phyloP scores from a whole-genome alignment of 2,888 invertebrate species.

The Gortyna flavago region DNA sequence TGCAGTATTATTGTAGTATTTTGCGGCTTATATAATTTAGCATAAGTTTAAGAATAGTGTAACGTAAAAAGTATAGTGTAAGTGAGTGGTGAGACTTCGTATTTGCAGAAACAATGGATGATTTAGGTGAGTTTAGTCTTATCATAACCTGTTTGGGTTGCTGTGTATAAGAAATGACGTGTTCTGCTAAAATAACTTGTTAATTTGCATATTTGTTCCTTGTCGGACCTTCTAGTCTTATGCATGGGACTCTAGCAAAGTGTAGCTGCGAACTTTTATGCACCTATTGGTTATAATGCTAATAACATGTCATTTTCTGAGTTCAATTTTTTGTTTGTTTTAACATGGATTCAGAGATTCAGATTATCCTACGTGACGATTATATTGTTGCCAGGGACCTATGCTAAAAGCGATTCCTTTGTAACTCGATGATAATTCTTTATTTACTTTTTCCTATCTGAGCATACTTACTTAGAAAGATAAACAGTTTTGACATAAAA shows the following conservation, averaged over 20 bases:
- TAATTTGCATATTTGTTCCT: conserved; percentile 68
- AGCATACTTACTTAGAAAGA: conserved; percentile 38
- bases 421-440: conserved; percentile 3
- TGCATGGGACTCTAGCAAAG: conserved; percentile 29
- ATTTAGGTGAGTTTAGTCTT: conserved; percentile 87
- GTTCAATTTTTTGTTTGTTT: conserved; percentile 44
- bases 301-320: conserved; percentile 22
- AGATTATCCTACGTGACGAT: conserved; percentile 5
- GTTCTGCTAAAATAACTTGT: conserved; percentile 79
- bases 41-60: conserved; percentile 61
- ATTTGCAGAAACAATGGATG: conserved; percentile 81
- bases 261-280: conserved; percentile 17
- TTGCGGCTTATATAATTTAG: conserved; percentile 59
- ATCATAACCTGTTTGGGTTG: conserved; percentile 87
- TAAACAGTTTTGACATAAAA: conserved; percentile 55
- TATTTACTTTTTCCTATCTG: conserved; percentile 60
- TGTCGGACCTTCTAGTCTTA: conserved; percentile 49
- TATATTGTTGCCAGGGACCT: background rate
- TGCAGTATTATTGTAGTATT: conserved; percentile 73
- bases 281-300: background rate
- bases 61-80: conserved; percentile 52
- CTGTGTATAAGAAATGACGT: conserved; percentile 81
- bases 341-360: conserved; percentile 27
- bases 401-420: conserved; percentile 10
- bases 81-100: conserved; percentile 58